Evolutionary conservation across 1,140 invertebrate genomes (phyloP), one percentile per base, ranked within the genome.

Genomic region (Papilio glaucus): DNA sequence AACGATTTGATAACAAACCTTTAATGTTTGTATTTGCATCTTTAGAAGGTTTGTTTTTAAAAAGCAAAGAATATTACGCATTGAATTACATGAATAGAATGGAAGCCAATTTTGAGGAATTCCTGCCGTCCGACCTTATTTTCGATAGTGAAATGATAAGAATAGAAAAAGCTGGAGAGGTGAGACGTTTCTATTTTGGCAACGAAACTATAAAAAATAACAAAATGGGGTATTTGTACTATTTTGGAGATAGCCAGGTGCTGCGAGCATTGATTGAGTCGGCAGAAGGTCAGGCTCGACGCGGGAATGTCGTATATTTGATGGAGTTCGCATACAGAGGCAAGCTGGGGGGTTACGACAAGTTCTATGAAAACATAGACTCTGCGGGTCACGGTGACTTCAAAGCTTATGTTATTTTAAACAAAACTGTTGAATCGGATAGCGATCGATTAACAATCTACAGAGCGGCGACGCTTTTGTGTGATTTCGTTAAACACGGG

Each of bases 1-100:
- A 89, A 18, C 86, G 92, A 37, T 93, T 83, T 42, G 79, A 76
- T 61, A 80, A 88, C n/a, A 80, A 93, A 12, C 88, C 93, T 33
- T 84, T 88, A 21, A 88, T 94, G 78, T 82, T 89, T 4, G 85
- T 93, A 15, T 93, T 87, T 49, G 87, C 85, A 15, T 79, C 85
- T 0, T 74, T 90, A 41, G 93, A 94, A 62, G 82, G 87, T 0
- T 77, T 93, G 62, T 69, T 83, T 10, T 87, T 93, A 3, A 80
- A 84, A n/a, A 77, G 83, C 45, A 4, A 10, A 9, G 74, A 78
- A 71, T 78, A 69, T 42, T 76, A 78, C 21, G 62, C 74, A 12
- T 2, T 38, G 8, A 63, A 76, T 60, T 80, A 76, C 29, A 70
- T 29, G 69, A 53, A 72, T 0, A 71, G 71, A 61, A 76, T 79